Evolutionary conservation across 1,140 invertebrate genomes (phyloP), one percentile per base, ranked within the genome.

Genomic region (Drosophila kikkawai): DNA sequence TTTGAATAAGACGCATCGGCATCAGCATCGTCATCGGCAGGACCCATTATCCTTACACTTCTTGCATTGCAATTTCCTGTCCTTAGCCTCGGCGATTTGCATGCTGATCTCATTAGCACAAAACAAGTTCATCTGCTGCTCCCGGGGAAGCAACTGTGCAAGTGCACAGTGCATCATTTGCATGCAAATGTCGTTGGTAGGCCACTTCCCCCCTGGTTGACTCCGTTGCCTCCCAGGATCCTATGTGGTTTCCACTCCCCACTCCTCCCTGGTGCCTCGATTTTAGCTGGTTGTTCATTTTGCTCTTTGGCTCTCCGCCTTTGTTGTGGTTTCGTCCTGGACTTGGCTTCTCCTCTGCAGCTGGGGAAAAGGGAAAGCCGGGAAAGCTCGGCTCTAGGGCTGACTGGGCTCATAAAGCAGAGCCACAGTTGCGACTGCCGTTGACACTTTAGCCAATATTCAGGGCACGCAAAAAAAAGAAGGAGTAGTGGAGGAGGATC

Each of bases 101-200:
- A 90, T 88, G 84, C 80, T 88, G 80, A 88, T 88, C 84, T 88
- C 84, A 88, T 88, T 87, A 87, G 83, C 83, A 87, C 83, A 75
- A 69, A 83, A 82, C 83, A 88, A 87, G 84, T 83, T 83, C 83
- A 86, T 76, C 83, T 86, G 75, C 64, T 29, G 42, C 77, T 75
- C 44, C 65, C 64, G 34, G 64, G 50, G 64, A 68, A 70, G 67
- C 67, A 41, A 64, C 59, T 63, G 57, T 41, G 44, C 45, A 63
- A 56, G 59, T 79, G 76, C 59, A 53, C 53, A 76, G 80, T 88
- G 84, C 85, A 88, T 90, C 85, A 90, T 88, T 88, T 88, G 84
- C 84, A 88, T 88, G 85, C 85, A 88, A 88, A 88, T 90, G 85
- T 88, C 84, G 84, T 88, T 84, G 82, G 81, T 82, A 79, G 81